Conservation (phyloP, 2,888 invertebrate genomes). For the Catonia carolina region DNA sequence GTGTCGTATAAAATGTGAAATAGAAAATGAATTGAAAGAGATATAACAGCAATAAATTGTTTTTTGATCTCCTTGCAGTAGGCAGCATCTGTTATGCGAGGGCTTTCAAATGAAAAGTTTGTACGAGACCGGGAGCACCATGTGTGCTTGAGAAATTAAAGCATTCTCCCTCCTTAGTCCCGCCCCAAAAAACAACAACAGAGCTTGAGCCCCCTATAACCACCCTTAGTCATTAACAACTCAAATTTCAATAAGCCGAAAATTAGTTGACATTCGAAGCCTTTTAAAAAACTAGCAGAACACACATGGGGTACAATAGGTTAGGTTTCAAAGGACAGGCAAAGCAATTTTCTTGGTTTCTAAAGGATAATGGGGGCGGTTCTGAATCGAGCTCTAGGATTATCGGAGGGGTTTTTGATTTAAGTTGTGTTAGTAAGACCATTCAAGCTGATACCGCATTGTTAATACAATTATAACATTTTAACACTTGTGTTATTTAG, state of each 20-base stretch:
- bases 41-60: no score
- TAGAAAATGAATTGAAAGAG: no score
- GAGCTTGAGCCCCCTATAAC: constrained; percentile 19
- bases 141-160: constrained; percentile 24
- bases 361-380: constrained; percentile 11
- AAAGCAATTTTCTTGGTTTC: constrained; percentile 10
- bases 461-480: constrained; percentile 8
- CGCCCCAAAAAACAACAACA: constrained; percentile 26
- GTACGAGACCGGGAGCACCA: constrained; percentile 8
- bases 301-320: not conserved
- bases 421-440: not conserved
- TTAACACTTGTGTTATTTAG: not conserved
- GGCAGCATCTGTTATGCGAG: not conserved
- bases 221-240: constrained; percentile 25
- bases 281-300: constrained; percentile 11
- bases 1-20: no score
- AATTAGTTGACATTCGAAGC: constrained; percentile 34
- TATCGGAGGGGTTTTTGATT: no score
- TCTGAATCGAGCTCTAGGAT: not conserved
- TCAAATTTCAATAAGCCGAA: constrained; percentile 35
- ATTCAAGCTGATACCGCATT: constrained; percentile 5
- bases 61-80: not conserved
- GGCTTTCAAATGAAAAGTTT: constrained; percentile 2
- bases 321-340: constrained; percentile 11
- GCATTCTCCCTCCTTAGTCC: constrained; percentile 1